Base-by-base conservation (phyloP, 1,140 invertebrate genomes). In the Chlorops oryzae region DNA sequence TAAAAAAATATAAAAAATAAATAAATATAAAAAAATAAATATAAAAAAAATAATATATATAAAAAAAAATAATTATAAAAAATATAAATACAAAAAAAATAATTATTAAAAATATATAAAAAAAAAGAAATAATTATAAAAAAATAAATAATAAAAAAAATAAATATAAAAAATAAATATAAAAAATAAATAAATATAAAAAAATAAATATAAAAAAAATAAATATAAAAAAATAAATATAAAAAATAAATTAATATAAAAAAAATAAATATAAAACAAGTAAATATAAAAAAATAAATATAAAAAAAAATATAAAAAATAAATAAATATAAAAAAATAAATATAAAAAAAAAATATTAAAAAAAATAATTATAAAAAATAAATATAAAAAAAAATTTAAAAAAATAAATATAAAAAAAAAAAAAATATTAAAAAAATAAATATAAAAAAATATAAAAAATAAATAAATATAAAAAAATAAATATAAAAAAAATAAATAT, bases 121-220 rank as follows among this genome's bases (percentile, higher is more conserved):
- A 17, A 7, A 5, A 5, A 7, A n/a, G n/a, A 20, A 20, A 42
- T 7, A 42, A 42, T 20, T 3, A 42, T 3, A 42, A 42, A 42
- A 42, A 17, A 42, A 42, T 5, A 42, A 42, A 17, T 42, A 42
- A 42, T 7, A 21, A 23, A 42, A 42, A 20, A 23, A 42, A 42
- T 13, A 5, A 5, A 23, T 17, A 20, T 6, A 7, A 5, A 42
- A 42, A 42, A 17, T 42, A 42, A 42, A 7, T 23, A 40, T 40
- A 40, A 21, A 21, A 17, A 22, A 24, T 21, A 42, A 42, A 5
- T 9, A 9, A 24, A 21, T n/a, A 22, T 21, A 42, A 18, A 7
- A 21, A 42, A 42, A 22, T n/a, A 42, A 42, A 42, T 5, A 13
- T 5, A 42, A 7, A 21, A 22, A 42, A 42, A 18, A 5, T n/a